These are phyloP conservation scores for Anser brachyrhynchus DNA, from an alignment of 2,113 vertebrate genomes.

Conservation along the genomic window DNA sequence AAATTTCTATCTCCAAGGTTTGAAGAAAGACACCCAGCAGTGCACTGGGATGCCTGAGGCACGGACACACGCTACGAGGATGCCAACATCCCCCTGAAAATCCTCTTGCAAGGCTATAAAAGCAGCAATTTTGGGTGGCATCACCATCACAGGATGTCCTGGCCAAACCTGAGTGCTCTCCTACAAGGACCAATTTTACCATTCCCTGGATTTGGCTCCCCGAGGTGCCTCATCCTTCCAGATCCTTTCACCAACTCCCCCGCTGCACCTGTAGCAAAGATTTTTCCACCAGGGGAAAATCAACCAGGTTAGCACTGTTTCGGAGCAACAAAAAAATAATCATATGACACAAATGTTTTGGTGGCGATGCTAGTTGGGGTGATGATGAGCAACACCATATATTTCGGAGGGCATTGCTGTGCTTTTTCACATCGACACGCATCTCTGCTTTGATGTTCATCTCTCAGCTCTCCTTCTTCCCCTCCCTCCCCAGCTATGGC, in stretches of 20 bases:
- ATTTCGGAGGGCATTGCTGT: not conserved
- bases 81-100: not conserved
- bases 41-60: fast-evolving
- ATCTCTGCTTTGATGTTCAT: not conserved
- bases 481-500: not conserved
- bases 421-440: not conserved
- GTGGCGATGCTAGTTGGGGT: not conserved
- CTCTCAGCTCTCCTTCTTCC: not conserved
- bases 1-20: not conserved
- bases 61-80: too few species aligned
- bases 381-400: not conserved
- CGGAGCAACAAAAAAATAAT: not conserved
- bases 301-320: not conserved
- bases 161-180: not conserved
- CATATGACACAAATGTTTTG: not conserved
- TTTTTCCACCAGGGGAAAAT: not conserved
- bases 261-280: fast-evolving
- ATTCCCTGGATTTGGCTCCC: not conserved
- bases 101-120: fast-evolving
- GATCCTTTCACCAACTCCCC: not conserved
- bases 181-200: not conserved
- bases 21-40: not conserved
- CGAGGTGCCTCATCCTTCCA: not conserved
- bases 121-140: not conserved
- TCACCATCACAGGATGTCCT: not conserved